Evolutionary conservation across 1,140 invertebrate genomes (phyloP), one percentile per base, ranked within the genome.

Genomic region (Bombus polaris): DNA sequence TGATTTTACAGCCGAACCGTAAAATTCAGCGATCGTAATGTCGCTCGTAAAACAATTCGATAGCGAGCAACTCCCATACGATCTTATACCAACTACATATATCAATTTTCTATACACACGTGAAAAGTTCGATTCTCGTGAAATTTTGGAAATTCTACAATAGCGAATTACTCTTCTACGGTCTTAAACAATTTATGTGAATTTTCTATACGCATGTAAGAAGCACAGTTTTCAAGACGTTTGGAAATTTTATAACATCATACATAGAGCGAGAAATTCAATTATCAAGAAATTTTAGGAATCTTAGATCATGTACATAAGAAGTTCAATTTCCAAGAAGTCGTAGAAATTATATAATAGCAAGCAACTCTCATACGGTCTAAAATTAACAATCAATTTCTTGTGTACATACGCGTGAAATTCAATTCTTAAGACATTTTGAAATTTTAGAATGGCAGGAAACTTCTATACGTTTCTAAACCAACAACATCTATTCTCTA

Each of bases 1-100:
- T 59, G 77, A 80, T 79, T 85, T 85, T 84, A 84, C 82, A 84
- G 37, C 83, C 68, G 47, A 6, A 3, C 68, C 76, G 37, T 80
- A 85, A 85, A 85, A 44, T 62, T 71, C 68, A 59, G 18, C 75
- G n/a, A 57, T 66, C 82, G 57, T 84, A 75, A 79, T 79, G 71
- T 62, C 57, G 53, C 53, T 70, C 83, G 77, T 80, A 47, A 85
- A 85, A 72, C 57, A 80, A 80, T 78, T 85, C 76, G 37, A 71
- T 79, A 47, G 47, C 44, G 44, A 32, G 44, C 37, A 78, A 62
- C 44, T 39, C 10, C 44, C 18, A 22, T 35, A 37, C 44, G 75
- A 57, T 71, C 28, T 39, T 47, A 32, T 42, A 37, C 35, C 44
- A 25, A 15, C 42, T 25, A 53, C 18, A 22, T 53, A 10, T 32